Evolutionary conservation across 2,797 vertebrate species (phyloP).

Genomic region (Trachops cirrhosus): DNA sequence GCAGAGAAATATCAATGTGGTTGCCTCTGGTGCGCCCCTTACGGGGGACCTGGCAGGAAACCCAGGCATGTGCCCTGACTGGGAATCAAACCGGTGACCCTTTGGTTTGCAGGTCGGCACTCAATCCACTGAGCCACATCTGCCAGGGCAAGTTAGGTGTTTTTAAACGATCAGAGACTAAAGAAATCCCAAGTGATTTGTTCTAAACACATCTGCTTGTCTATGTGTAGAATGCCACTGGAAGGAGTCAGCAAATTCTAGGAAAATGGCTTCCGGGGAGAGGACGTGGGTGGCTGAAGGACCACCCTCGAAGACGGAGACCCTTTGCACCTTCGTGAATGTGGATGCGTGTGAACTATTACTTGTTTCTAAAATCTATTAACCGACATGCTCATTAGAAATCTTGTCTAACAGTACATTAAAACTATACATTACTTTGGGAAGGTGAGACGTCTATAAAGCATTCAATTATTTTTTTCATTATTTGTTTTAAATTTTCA

Average conservation of each 20-base stretch:
- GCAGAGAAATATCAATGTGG: too few relatives aligned
- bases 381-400: not conserved
- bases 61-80: too few relatives aligned
- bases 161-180: not conserved
- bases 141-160: not conserved
- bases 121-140: too few relatives aligned
- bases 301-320: not conserved
- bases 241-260: not conserved
- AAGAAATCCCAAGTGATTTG: not conserved
- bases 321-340: not conserved
- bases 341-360: not conserved
- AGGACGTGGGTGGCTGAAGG: not conserved
- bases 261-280: not conserved
- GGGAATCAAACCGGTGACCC: accelerated
- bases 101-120: too few relatives aligned
- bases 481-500: not conserved
- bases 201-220: not conserved
- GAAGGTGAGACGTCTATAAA: not conserved
- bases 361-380: not conserved
- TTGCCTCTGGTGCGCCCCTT: too few relatives aligned
- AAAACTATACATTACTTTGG: not conserved
- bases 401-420: not conserved
- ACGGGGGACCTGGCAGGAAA: too few relatives aligned
- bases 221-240: not conserved
- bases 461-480: not conserved